phyloP scores from a whole-genome alignment of 2,888 invertebrate species.

The Iphiclides podalirius region DNA sequence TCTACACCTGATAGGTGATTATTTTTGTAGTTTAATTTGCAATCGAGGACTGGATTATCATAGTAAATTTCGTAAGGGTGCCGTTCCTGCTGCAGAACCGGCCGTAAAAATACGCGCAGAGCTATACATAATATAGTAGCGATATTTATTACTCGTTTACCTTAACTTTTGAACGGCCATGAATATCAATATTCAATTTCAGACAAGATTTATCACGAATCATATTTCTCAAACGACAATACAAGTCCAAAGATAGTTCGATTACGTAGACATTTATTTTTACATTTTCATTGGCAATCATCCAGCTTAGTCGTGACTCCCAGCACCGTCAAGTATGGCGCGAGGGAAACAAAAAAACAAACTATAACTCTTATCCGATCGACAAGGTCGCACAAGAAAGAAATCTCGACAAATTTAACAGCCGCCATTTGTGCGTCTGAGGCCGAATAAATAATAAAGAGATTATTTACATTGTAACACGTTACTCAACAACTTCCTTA shows the following conservation, averaged over 20 bases:
- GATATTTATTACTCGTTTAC: constrained; percentile 12
- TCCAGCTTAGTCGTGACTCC: constrained; percentile 26
- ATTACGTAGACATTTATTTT: constrained; percentile 30
- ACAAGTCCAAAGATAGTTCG: constrained; percentile 8
- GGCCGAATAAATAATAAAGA: too few relatives aligned
- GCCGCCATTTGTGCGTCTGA: constrained; percentile 6
- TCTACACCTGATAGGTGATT: constrained; percentile 59
- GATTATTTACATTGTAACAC: too few relatives aligned
- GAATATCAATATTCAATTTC: constrained; percentile 7
- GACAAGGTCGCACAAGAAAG: constrained; percentile 11
- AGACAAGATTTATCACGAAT: constrained; percentile 4
- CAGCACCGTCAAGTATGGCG: constrained; percentile 12
- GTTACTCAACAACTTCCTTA: too few relatives aligned
- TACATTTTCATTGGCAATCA: constrained; percentile 30
- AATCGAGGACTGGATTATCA: constrained; percentile 48
- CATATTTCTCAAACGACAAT: constrained; percentile 7
- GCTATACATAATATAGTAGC: constrained; percentile 38
- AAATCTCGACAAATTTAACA: constrained; percentile 16
- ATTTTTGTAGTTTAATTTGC: constrained; percentile 70
- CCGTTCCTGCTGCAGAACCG: constrained; percentile 36
- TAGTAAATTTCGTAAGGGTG: constrained; percentile 46
- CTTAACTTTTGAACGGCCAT: constrained; percentile 4
- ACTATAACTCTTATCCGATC: constrained; percentile 17
- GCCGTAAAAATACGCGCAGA: constrained; percentile 34
- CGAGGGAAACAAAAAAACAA: constrained; percentile 21